phyloP scores from a whole-genome alignment of 2,797 vertebrate genomes.

The Alca torda region DNA sequence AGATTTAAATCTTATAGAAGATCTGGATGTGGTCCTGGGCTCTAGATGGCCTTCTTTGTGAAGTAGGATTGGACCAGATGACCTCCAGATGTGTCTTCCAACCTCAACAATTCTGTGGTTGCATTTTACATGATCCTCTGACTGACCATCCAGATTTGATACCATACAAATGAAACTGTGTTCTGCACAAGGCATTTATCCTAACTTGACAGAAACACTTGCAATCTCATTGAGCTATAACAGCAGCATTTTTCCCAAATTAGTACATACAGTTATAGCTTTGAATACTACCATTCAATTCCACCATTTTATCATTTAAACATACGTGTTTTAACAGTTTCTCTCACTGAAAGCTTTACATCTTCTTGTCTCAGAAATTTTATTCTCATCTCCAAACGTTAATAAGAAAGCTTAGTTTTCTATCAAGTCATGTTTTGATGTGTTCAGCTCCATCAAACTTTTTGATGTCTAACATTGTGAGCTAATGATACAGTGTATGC shows the following conservation, averaged over 20 bases:
- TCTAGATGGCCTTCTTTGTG: not conserved
- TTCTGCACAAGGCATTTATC: not conserved
- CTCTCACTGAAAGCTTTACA: not conserved
- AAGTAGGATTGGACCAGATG: not conserved
- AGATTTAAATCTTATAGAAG: not conserved
- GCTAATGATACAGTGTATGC: not conserved
- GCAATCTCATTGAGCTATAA: not conserved
- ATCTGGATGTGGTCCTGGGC: too few relatives aligned
- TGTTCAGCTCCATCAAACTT: not conserved
- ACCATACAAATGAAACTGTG: not conserved
- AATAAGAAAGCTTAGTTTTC: not conserved
- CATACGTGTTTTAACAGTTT: not conserved
- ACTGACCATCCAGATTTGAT: not conserved
- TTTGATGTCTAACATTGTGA: not conserved
- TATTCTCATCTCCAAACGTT: not conserved
- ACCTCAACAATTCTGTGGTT: too few relatives aligned
- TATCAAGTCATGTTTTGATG: not conserved
- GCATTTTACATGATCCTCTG: not conserved
- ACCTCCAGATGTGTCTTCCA: not conserved
- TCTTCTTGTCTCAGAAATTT: not conserved
- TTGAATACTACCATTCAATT: not conserved
- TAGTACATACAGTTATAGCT: not conserved
- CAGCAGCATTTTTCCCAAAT: not conserved
- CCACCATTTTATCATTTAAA: not conserved
- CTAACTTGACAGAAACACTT: not conserved